Percentiles rank a stretch among this genome's conserved stretches.
Conservation (phyloP, 2,888 invertebrate species). For the Nomada goodeniana region DNA sequence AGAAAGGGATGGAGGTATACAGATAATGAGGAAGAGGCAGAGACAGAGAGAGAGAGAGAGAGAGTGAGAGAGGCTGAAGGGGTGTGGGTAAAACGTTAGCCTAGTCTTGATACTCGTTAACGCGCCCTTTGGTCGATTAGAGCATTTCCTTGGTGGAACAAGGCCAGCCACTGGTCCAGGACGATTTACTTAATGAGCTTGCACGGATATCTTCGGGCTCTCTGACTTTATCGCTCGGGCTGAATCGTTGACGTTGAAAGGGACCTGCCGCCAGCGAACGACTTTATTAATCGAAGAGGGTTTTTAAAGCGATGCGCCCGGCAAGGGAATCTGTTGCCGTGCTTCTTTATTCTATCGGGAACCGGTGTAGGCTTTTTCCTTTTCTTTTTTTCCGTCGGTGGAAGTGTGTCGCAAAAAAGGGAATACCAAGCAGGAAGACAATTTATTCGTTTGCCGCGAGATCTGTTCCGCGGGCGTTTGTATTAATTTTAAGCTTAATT, state of each 20-base stretch:
- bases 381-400: neutral
- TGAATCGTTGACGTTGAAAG: slow-evolving; percentile 37
- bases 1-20: neutral
- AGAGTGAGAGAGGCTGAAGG: neutral
- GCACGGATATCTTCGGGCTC: slow-evolving; percentile 40
- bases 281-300: slow-evolving; percentile 45
- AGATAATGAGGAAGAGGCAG: neutral
- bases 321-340: neutral
- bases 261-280: slow-evolving; percentile 24
- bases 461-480: neutral
- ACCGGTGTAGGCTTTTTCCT: neutral
- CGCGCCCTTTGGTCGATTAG: slow-evolving; percentile 51
- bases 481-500: neutral
- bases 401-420: neutral
- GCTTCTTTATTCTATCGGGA: neutral
- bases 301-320: slow-evolving; percentile 8
- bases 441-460: slow-evolving; percentile 2
- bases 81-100: slow-evolving; percentile 28
- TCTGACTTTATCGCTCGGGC: slow-evolving; percentile 51
- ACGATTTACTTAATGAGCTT: slow-evolving; percentile 65
- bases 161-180: slow-evolving; percentile 30
- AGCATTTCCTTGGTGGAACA: slow-evolving; percentile 31
- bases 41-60: too few species aligned
- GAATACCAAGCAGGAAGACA: neutral
- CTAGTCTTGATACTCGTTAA: slow-evolving; percentile 66